Percentiles rank a stretch among this genome's conserved stretches.
phyloP scores from a whole-genome alignment of 1,140 invertebrate genomes.

The Drosophila hydei region DNA sequence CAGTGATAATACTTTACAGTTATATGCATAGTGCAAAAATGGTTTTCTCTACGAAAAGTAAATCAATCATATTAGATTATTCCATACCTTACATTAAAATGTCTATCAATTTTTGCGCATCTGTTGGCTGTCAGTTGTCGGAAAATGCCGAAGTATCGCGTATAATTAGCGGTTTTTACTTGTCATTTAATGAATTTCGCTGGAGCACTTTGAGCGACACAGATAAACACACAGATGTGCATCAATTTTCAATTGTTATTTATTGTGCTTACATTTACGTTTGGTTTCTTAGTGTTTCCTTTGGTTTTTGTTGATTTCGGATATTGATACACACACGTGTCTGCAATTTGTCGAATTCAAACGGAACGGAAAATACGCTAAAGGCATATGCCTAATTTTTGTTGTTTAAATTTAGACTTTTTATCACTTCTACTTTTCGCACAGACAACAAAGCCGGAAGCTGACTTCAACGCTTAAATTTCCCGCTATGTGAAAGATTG shows the following conservation, averaged over 20 bases:
- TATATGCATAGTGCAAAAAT: no score
- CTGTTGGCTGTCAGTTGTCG: conserved; percentile 46
- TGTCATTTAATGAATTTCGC: conserved; percentile 61
- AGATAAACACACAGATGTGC: conserved; percentile 56
- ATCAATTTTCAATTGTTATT: conserved; percentile 59
- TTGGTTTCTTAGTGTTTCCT: conserved; percentile 48
- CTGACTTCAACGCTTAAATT: conserved; percentile 60
- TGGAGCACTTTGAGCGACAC: conserved; percentile 45
- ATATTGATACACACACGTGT: conserved; percentile 13
- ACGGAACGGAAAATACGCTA: conserved; percentile 49
- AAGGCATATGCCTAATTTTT: conserved; percentile 33
- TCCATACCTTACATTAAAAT: conserved; percentile 18
- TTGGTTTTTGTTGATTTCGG: conserved; percentile 25
- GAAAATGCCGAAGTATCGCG: conserved; percentile 9
- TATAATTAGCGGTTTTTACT: conserved; percentile 42
- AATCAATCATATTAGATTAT: no score
- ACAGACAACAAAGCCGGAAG: conserved; percentile 54
- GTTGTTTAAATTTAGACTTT: conserved; percentile 59
- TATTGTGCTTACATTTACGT: conserved; percentile 65
- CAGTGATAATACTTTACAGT: no score
- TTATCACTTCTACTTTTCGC: conserved; percentile 37
- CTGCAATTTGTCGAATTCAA: conserved; percentile 5
- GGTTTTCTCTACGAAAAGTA: no score
- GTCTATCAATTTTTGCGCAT: conserved; percentile 34
- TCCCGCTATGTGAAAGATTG: conserved; percentile 43